Base-by-base conservation (phyloP, 2,797 vertebrate species). In the Microhierax caerulescens region DNA sequence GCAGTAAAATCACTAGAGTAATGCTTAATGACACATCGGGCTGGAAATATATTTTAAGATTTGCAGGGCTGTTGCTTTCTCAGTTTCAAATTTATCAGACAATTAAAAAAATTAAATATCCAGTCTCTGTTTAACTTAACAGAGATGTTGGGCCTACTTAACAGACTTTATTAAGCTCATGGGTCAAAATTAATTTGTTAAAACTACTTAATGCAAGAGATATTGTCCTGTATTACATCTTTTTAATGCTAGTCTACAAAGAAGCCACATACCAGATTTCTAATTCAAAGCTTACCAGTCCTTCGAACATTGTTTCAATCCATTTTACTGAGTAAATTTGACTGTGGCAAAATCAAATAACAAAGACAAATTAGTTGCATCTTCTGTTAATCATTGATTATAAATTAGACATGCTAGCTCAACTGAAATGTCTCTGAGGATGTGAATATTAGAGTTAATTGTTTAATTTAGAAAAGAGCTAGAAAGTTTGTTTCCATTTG, bases 351-450 rank as follows among this genome's bases (percentile, higher is more conserved):
- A 96, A 96, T 95, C 96, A 97, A 96, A 96, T 90, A 96, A 95
- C 94, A 95, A 93, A 96, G 95, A 95, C 95, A 90, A 96, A 96
- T 96, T 94, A 96, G 93, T 90, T 86, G 84, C 86, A 95, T 96
- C 94, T 97, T 97, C 95, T 96, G 91, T 97, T 96, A 97, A 97
- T 97, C 96, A 95, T 93, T 68, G 85, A 98, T 97, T 97, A 96
- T 96, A 95, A 97, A 97, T 96, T 96, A 98, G 93, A 95, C 92
- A 94, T 80, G 78, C 84, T 95, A 96, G 93, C 93, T 95, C 75
- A 84, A 87, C 43, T 69, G 91, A 91, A 96, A 96, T 94, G 53
- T 96, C 95, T 97, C 78, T 1, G 54, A 85, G 73, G 57, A 83
- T 96, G 80, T 79, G 79, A 93, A 85, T 95, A 97, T 95, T 89